Evolutionary conservation across 2,797 vertebrate species (phyloP), one percentile per base, ranked within the genome.

Genomic region (Falco novaeseelandiae): DNA sequence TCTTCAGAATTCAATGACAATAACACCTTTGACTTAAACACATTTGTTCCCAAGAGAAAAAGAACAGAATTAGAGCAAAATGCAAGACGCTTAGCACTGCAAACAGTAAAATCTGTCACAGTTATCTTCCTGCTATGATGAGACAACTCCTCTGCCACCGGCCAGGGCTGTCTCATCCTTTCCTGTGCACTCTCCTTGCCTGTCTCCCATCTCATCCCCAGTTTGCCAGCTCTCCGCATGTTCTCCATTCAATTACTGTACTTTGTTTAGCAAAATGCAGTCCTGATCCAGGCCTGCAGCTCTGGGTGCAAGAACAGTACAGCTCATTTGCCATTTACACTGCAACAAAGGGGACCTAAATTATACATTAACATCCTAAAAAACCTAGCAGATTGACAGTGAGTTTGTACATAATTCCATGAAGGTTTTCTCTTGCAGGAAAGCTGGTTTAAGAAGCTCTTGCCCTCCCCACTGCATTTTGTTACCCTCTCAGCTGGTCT

Each of bases 331-430:
- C 46, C 58, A 34, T 83, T 80, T 15, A 61, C 55, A 7, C 48
- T 51, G 69, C 34, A 76, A 90, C 79, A 95, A 95, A 95, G 30
- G 48, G 34, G 14, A 58, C 22, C 42, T 90, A 34, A 95, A 91
- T 91, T 69, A 91, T 72, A 22, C 18, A 94, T 81, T 19, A 93
- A 18, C 72, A 88, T 26, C 72, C 76, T 42, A 38, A 81, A 83
- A 52, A 70, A 38, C 0, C 7, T 8, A 91, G 63, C 63, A 67
- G 87, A 18, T 34, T 55, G 55, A 17, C 44, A 77, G 36, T 70
- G 48, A 5, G 16, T 14, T 25, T 46, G 32, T 72, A 55, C 15
- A 34, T 2, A 21, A 34, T 44, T 89, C 54, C 54, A 69, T 16
- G 3, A 82, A n/a, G 66, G 54, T 51, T 52, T 93, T 44, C 66